Evolutionary conservation across 2,113 vertebrate species (phyloP).

Genomic region (Anolis carolinensis): DNA sequence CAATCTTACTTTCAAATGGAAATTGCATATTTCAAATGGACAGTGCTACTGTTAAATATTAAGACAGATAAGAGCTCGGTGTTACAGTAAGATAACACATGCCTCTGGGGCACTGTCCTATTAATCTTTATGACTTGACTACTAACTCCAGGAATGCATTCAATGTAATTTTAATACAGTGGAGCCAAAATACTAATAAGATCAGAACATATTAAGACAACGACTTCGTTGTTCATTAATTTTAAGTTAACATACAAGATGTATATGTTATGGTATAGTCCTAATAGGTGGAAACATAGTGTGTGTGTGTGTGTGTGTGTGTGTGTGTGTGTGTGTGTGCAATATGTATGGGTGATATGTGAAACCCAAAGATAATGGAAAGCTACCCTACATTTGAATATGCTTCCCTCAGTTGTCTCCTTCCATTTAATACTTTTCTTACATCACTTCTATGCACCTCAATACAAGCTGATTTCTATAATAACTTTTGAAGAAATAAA

Average conservation of each 20-base stretch:
- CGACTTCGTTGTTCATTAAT: fast-evolving
- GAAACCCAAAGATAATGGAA: background rate
- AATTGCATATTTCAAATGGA: background rate
- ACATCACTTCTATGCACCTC: background rate
- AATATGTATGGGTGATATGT: background rate
- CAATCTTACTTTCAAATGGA: slow-evolving; percentile 29
- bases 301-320: too few relatives aligned
- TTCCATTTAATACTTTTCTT: too few relatives aligned
- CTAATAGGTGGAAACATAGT: too few relatives aligned
- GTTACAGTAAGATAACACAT: slow-evolving; percentile 15
- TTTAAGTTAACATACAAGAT: background rate
- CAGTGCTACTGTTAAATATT: background rate
- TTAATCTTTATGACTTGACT: slow-evolving; percentile 25
- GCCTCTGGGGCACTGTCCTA: background rate
- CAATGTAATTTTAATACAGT: background rate
- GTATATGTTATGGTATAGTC: too few relatives aligned
- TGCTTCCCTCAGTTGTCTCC: background rate
- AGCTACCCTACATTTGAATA: background rate
- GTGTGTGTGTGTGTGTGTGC: too few relatives aligned
- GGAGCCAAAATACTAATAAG: background rate
- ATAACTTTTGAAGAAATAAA: background rate
- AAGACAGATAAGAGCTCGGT: background rate
- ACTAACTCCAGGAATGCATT: slow-evolving; percentile 16
- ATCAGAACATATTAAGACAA: background rate
- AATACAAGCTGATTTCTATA: background rate